Percentiles rank a stretch among this genome's conserved stretches.
These are phyloP conservation scores for Brachypteracias leptosomus DNA, from an alignment of 2,113 vertebrate genomes.

Conservation along the genomic window DNA sequence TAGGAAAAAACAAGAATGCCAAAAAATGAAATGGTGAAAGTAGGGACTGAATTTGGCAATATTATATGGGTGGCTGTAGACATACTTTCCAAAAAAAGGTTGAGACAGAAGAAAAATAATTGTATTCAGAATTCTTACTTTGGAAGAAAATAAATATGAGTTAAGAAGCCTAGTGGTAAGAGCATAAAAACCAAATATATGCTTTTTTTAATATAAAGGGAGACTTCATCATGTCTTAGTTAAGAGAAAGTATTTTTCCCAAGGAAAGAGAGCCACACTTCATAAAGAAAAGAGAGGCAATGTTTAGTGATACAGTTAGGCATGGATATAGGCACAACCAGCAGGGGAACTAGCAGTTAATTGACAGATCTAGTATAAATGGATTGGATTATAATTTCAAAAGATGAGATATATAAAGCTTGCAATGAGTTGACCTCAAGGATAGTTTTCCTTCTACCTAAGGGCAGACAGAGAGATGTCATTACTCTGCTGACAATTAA, in stretches of 20 bases:
- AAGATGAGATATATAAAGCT: not conserved
- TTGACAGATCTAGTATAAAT: not conserved
- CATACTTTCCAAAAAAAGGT: not conserved
- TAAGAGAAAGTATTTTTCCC: not conserved
- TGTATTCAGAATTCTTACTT: not conserved
- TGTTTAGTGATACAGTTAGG: not conserved
- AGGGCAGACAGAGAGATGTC: not conserved
- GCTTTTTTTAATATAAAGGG: not conserved
- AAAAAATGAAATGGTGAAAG: not conserved
- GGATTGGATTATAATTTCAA: not conserved
- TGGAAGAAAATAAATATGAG: not conserved
- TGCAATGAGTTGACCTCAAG: not conserved
- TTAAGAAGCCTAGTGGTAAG: not conserved
- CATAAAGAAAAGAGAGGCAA: not conserved
- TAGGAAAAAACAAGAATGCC: not conserved
- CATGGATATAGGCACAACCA: not conserved
- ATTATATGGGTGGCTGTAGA: not conserved
- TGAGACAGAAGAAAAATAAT: not conserved
- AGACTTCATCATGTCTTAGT: not conserved
- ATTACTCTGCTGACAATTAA: not conserved
- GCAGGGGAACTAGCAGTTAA: not conserved
- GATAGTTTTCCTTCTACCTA: not conserved
- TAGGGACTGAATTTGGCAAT: not conserved
- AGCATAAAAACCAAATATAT: not conserved
- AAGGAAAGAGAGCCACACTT: not conserved